A percentile compares a stretch with the other conserved stretches of the same genome.
These are phyloP conservation scores for Drosophila sordidapex DNA, from an alignment of 2,888 invertebrate species.

Conservation along the genomic window DNA sequence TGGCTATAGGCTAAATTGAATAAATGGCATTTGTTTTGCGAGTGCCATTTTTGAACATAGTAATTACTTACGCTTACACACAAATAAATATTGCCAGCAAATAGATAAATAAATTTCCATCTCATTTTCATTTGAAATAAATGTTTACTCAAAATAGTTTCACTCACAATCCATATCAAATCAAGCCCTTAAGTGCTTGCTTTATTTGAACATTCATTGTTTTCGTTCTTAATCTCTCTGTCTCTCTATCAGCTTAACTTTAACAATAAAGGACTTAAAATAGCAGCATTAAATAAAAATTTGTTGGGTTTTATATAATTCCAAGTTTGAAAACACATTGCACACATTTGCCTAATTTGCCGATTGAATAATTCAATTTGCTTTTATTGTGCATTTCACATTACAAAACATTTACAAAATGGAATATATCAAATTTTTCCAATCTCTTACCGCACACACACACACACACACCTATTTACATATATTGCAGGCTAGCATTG, in stretches of 20 bases:
- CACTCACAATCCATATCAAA: background rate
- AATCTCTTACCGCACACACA: slow-evolving; percentile 47
- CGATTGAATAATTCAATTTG: slow-evolving; percentile 66
- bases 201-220: background rate
- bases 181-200: background rate
- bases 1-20: background rate
- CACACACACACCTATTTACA: background rate
- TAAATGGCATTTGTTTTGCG: background rate
- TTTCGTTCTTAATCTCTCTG: background rate
- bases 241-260: background rate
- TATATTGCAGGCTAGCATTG: slow-evolving; percentile 46
- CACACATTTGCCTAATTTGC: slow-evolving; percentile 18
- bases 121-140: background rate
- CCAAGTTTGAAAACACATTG: slow-evolving; percentile 4
- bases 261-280: background rate
- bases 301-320: background rate
- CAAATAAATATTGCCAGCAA: background rate
- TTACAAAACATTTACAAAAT: slow-evolving; percentile 62
- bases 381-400: slow-evolving; percentile 54
- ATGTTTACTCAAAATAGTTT: background rate
- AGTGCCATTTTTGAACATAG: background rate
- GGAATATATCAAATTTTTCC: slow-evolving; percentile 64
- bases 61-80: background rate
- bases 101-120: background rate
- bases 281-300: background rate